Base-by-base conservation (phyloP, 2,113 vertebrate species). In the Numida meleagris region DNA sequence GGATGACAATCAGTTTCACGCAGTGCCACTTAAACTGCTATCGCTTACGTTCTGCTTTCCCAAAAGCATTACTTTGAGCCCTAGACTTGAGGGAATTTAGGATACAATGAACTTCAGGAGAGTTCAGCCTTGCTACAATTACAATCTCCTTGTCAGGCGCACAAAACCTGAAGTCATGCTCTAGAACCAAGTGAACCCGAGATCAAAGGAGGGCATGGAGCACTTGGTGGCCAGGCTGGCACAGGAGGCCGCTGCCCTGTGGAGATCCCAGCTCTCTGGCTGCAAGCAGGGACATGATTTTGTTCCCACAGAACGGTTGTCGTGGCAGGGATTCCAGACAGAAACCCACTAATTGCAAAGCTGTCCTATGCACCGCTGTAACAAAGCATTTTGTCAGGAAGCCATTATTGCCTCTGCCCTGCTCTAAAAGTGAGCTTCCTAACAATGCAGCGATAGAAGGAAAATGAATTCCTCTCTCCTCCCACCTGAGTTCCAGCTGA, bases 221-320 rank as follows among this genome's bases (percentile, higher is more conserved):
- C 45, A 34, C n/a, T 36, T 2, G 5, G 48, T 34, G 73, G 45
- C 29, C 57, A 34, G n/a, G 17, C 2, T 10, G 31, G 23, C 81
- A 63, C 46, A 67, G 31, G 29, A 82, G 42, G 31, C 25, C 66
- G 9, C 6, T 23, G 24, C 11, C 9, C 20, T 2, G 1, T 11
- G 27, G 2, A 36, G 24, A 25, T 7, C 16, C 6, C 42, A 73
- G 36, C 45, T 76, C 75, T 53, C 33, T 14, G 29, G 42, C 78
- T 34, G 7, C 23, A 18, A 38, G 0, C 46, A 38, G 33, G 42
- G 9, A 59, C 33, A 13, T 0, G 2, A 7, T 58, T 40, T 31
- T 57, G 24, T 15, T 40, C 71, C 8, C 5, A 38, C 0, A 25
- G 81, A 57, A 18, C 1, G 20, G 62, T 18, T 75, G 29, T 53